Evolutionary conservation across 2,797 vertebrate genomes (phyloP).

Genomic region (Smutsia gigantea): DNA sequence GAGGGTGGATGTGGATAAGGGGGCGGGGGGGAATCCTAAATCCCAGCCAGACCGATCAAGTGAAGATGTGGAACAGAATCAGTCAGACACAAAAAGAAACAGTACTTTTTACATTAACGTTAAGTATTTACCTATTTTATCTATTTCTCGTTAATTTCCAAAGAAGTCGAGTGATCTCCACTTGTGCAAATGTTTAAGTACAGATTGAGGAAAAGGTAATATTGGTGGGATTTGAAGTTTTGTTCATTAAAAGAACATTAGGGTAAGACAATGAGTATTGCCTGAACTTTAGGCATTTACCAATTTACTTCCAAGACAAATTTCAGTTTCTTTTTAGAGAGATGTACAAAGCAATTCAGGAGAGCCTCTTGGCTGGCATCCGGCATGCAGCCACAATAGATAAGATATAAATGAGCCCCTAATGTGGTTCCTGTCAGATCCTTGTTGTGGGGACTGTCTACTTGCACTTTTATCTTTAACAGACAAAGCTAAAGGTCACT

Average conservation of each 20-base stretch:
- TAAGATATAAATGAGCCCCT: not conserved
- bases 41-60: not conserved
- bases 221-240: not conserved
- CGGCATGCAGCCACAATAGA: not conserved
- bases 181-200: not conserved
- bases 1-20: not conserved
- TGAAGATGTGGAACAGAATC: not conserved
- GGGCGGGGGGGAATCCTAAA: not conserved
- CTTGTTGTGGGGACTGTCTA: not conserved
- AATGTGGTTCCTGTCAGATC: not conserved
- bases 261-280: not conserved
- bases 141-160: not conserved
- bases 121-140: not conserved
- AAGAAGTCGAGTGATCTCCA: not conserved
- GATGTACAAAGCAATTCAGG: not conserved
- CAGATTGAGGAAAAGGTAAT: not conserved
- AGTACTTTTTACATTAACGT: not conserved
- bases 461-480: not conserved
- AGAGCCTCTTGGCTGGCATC: not conserved
- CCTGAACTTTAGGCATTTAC: not conserved
- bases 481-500: not conserved
- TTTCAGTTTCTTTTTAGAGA: not conserved
- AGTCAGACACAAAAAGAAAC: not conserved
- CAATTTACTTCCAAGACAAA: not conserved
- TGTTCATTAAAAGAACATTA: not conserved